Conservation (phyloP, 35 echinoderm and acorn worm species). For the Ophioderma brevispina region DNA sequence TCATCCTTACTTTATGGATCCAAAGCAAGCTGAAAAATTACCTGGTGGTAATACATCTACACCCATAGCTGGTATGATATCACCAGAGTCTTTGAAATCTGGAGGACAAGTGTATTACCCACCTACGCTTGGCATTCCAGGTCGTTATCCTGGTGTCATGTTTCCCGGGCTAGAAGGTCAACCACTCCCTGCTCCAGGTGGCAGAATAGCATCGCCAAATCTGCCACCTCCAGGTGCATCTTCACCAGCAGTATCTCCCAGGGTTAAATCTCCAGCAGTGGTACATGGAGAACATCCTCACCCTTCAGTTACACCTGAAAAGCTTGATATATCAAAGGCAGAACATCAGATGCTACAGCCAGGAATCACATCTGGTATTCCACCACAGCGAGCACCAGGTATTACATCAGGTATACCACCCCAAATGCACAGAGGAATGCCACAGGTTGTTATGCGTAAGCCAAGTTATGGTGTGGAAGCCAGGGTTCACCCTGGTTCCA, state of each 20-base stretch:
- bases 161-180: constrained; percentile 40
- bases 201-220: constrained; percentile 71
- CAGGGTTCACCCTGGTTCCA: constrained; percentile 21
- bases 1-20: neutral
- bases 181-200: constrained; percentile 72
- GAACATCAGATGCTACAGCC: constrained; percentile 21
- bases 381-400: constrained; percentile 55
- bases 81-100: constrained; percentile 27
- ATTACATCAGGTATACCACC: constrained; percentile 89
- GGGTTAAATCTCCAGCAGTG: constrained; percentile 85
- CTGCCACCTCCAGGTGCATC: constrained; percentile 65
- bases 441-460: constrained; percentile 63
- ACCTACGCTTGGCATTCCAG: constrained; percentile 17
- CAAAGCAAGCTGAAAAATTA: constrained; percentile 15
- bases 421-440: constrained; percentile 56
- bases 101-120: constrained; percentile 44
- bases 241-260: constrained; percentile 84
- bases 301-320: constrained; percentile 65
- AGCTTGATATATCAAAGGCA: neutral
- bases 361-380: constrained; percentile 58
- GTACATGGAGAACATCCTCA: constrained; percentile 61
- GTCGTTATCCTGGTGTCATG: constrained; percentile 43
- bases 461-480: constrained; percentile 38
- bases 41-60: neutral
- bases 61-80: constrained; percentile 21